A percentile compares a stretch with the other conserved stretches of the same genome.
phyloP scores from a whole-genome alignment of 2,888 invertebrate genomes.

The Uloborus plumipes region DNA sequence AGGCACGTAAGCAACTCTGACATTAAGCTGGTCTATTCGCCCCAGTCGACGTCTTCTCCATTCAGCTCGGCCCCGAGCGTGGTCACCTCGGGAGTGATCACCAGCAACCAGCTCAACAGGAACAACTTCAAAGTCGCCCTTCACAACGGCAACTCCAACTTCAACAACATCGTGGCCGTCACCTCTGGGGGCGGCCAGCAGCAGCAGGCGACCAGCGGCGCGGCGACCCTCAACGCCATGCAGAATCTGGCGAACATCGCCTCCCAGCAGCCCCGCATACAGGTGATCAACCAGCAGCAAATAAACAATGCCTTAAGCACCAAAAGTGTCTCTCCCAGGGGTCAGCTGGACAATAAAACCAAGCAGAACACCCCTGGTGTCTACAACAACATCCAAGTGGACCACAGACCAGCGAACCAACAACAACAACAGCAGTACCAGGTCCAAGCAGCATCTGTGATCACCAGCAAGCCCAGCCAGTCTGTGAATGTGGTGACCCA shows the following conservation, averaged over 20 bases:
- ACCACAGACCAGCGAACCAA: constrained; percentile 47
- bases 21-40: constrained; percentile 65
- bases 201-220: constrained; percentile 35
- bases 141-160: constrained; percentile 48
- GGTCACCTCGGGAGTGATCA: constrained; percentile 43
- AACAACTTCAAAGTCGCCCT: constrained; percentile 50
- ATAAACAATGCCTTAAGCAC: constrained; percentile 36
- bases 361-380: constrained; percentile 25
- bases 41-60: constrained; percentile 48
- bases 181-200: constrained; percentile 48
- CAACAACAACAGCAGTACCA: no score
- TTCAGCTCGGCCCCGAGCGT: constrained; percentile 34
- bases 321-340: constrained; percentile 33
- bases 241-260: constrained; percentile 69
- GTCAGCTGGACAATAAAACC: constrained; percentile 32
- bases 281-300: constrained; percentile 62
- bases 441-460: constrained; percentile 53
- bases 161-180: constrained; percentile 35
- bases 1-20: constrained; percentile 53
- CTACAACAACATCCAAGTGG: constrained; percentile 10
- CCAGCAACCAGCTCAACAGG: constrained; percentile 26
- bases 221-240: constrained; percentile 67
- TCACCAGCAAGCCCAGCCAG: constrained; percentile 43
- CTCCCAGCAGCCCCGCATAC: constrained; percentile 69
- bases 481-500: constrained; percentile 66